Percentiles rank a stretch among this genome's conserved stretches.
Conservation (phyloP, 2,888 invertebrate species). For the Minunthozetes semirufus region DNA sequence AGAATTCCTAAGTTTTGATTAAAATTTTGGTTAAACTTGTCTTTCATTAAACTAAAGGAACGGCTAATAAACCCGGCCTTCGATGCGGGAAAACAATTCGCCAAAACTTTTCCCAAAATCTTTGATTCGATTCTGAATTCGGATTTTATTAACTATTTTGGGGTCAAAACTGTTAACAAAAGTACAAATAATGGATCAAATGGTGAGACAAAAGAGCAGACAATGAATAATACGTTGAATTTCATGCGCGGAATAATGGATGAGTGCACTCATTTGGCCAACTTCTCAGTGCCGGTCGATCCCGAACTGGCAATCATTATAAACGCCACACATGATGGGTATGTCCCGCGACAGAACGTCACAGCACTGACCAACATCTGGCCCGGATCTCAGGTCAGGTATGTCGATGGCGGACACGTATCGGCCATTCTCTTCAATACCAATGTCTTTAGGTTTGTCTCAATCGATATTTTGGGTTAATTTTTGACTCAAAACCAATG, state of each 20-base stretch:
- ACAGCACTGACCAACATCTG: conserved; percentile 76
- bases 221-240: conserved; percentile 60
- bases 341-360: conserved; percentile 81
- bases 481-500: not conserved
- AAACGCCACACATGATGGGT: conserved; percentile 61
- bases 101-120: conserved; percentile 36
- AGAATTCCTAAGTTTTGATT: too few species aligned
- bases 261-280: conserved; percentile 91
- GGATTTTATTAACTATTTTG: conserved; percentile 1
- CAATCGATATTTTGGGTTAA: not conserved
- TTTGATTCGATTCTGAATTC: conserved; percentile 6
- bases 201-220: not conserved
- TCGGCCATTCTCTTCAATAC: conserved; percentile 79
- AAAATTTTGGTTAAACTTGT: too few species aligned
- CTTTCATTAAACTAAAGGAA: conserved; percentile 42
- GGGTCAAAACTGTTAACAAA: not conserved
- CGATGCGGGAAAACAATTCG: conserved; percentile 43
- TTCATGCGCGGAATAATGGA: conserved; percentile 99
- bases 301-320: conserved; percentile 83
- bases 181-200: not conserved
- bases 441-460: conserved; percentile 69
- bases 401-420: conserved; percentile 74
- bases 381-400: conserved; percentile 83
- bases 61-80: conserved; percentile 39
- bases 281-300: conserved; percentile 77